These are phyloP conservation scores for Phoebastria nigripes DNA, from an alignment of 2,797 vertebrate species.

Conservation along the genomic window DNA sequence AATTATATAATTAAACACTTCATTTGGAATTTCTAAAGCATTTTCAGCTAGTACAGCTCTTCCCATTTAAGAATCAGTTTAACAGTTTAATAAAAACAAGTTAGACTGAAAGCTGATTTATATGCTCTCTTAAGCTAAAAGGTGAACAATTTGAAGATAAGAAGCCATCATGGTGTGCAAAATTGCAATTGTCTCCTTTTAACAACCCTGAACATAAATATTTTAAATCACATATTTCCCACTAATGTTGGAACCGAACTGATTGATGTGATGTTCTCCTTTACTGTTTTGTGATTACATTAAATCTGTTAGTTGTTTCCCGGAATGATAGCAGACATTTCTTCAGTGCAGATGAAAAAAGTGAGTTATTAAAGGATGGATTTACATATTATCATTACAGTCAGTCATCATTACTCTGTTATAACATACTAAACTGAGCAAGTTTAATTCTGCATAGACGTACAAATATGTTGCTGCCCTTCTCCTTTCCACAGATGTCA, in stretches of 20 bases:
- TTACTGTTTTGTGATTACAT: conserved; percentile 21
- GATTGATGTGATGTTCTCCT: neutral
- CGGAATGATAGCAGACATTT: conserved; percentile 34
- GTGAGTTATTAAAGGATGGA: conserved; percentile 8
- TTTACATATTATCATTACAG: conserved; percentile 44
- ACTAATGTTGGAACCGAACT: neutral
- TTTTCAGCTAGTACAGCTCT: conserved; percentile 13
- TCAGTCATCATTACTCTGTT: conserved; percentile 7
- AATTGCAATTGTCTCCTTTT: conserved; percentile 49
- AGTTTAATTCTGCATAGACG: neutral
- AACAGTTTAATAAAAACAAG: neutral
- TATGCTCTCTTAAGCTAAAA: conserved; percentile 29
- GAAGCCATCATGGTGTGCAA: neutral
- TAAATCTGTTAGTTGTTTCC: conserved; percentile 39
- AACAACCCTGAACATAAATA: conserved; percentile 23
- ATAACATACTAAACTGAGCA: neutral
- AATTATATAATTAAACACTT: conserved; percentile 77
- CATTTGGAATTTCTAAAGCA: conserved; percentile 23
- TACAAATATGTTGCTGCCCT: neutral
- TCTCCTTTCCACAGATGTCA: conserved; percentile 10
- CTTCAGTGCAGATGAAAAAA: conserved; percentile 30
- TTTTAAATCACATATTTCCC: conserved; percentile 19
- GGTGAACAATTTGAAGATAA: conserved; percentile 48
- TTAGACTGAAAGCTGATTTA: conserved; percentile 2
- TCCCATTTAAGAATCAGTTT: conserved; percentile 11